Base-by-base conservation (phyloP, 2,113 vertebrate genomes). In the Cnemophilus loriae region DNA sequence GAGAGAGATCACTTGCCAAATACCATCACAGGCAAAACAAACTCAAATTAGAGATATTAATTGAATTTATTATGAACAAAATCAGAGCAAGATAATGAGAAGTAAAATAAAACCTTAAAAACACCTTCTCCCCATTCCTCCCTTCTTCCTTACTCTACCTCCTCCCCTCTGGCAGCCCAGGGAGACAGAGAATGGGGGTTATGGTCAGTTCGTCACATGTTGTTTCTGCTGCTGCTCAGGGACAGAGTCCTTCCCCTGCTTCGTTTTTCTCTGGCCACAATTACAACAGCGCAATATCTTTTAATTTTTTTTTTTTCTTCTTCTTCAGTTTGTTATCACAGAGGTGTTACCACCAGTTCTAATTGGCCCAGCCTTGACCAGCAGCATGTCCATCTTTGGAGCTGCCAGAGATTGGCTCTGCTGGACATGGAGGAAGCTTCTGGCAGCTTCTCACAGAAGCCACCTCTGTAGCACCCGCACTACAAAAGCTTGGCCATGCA, bases 401-500 rank as follows among this genome's bases (percentile, higher is more conserved):
- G 4, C 35, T 59, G 37, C 6, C 44, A 76, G 44, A 9, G 32
- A 32, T 0, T 35, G 26, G 13, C 17, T 26, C 26, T 50, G 53
- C 44, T 59, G 53, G 26, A 22, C 7, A 17, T 17, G 35, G 44
- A 50, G 83, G 44, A 67, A 67, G 13, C 20, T 67, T 32, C 42
- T 49, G 39, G 57, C 15, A 55, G 22, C 28, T 84, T 74, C 49
- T 33, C 15, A 27, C 22, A 63, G 33, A 22, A 67, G 42, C 26
- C 42, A 32, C 10, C 8, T 0, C 0, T 35, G 26, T 32, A 32
- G 13, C 30, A 57, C 8, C 26, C 44, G 8, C 44, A 6, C 30
- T 20, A 26, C 35, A 60, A 49, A 42, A 57, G 32, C 32, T 26
- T 67, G 60, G 70, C 52, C 24, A 6, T n/a, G 35, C 82, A 75